phyloP scores from a whole-genome alignment of 2,113 vertebrate genomes.

The Xiphias gladius region DNA sequence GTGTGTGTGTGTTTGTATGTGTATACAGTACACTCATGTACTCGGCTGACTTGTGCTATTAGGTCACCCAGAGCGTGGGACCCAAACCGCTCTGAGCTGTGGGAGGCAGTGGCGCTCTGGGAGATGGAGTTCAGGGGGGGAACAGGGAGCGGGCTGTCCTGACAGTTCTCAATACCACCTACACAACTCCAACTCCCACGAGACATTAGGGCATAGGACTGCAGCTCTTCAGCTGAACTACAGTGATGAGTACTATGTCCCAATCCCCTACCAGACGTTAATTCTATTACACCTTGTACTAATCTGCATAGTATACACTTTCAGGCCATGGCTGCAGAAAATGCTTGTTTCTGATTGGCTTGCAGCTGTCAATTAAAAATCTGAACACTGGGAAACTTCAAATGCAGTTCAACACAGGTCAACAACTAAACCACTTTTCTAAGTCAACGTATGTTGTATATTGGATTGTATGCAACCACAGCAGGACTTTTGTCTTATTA shows the following conservation, averaged over 20 bases:
- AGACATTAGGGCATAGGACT: background rate
- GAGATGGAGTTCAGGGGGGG: background rate
- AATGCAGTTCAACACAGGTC: too few species aligned
- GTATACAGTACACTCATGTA: conserved; percentile 2
- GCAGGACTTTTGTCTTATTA: too few species aligned
- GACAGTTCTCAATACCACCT: background rate
- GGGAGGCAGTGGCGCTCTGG: conserved; percentile 17
- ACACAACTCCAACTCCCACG: conserved; percentile 36
- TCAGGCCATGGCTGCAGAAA: background rate
- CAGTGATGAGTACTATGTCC: background rate
- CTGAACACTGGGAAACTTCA: background rate
- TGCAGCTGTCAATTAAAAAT: too few species aligned
- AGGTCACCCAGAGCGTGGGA: conserved; percentile 65
- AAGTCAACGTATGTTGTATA: too few species aligned
- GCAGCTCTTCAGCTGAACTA: background rate
- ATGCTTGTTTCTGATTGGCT: background rate
- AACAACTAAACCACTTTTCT: too few species aligned
- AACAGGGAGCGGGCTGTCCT: background rate
- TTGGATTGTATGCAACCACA: too few species aligned
- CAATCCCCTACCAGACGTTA: too few species aligned
- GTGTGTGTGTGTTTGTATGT: background rate
- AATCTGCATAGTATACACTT: background rate
- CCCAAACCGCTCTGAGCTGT: conserved; percentile 9
- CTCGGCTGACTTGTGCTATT: conserved; percentile 9
- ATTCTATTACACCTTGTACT: background rate